A percentile compares a stretch with the other conserved stretches of the same genome.
Conservation (phyloP, 92 coral and sea anemone genomes). For the Actinernus sp. region DNA sequence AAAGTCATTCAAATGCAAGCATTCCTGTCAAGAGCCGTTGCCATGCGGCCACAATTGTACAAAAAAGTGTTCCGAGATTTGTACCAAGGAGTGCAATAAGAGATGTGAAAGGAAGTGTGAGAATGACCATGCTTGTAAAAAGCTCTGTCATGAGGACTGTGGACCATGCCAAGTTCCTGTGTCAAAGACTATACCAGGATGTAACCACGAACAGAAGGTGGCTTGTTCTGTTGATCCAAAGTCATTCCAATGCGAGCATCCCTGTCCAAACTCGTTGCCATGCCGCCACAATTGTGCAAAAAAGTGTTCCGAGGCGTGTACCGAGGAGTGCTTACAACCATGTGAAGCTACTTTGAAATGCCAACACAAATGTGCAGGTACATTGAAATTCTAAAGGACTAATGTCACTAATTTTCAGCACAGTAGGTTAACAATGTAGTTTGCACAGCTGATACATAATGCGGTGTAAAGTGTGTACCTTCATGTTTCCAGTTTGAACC, state of each 20-base stretch:
- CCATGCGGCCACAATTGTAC: conserved; percentile 79
- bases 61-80: too few relatives aligned
- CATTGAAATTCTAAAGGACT: too few relatives aligned
- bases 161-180: conserved; percentile 63
- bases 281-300: conserved; percentile 74
- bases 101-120: conserved; percentile 70
- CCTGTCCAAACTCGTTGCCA: conserved; percentile 49
- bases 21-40: conserved; percentile 67
- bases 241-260: conserved; percentile 58
- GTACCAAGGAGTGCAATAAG: too few relatives aligned
- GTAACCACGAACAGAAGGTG: conserved; percentile 72
- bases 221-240: conserved; percentile 68
- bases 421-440: too few relatives aligned
- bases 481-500: too few relatives aligned
- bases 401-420: too few relatives aligned
- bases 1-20: conserved; percentile 37
- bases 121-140: conserved; percentile 64
- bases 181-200: conserved; percentile 54
- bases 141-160: conserved; percentile 71
- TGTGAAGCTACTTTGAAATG: too few relatives aligned
- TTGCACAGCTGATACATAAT: too few relatives aligned
- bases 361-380: too few relatives aligned
- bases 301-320: too few relatives aligned
- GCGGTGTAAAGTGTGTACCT: too few relatives aligned
- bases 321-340: too few relatives aligned